Conservation (phyloP, 2,888 invertebrate species). For the Tiliacea citrago region DNA sequence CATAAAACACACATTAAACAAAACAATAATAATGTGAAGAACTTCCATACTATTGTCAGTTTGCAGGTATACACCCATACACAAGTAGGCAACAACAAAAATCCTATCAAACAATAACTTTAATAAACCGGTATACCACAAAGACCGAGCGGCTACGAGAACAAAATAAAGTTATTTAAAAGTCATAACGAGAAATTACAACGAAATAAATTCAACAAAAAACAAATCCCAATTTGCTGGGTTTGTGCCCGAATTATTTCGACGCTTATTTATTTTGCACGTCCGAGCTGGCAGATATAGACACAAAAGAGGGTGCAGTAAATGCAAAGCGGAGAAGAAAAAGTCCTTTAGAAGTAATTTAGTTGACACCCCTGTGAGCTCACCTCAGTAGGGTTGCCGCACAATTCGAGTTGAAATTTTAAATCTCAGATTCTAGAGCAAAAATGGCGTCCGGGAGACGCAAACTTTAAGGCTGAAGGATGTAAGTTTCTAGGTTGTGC, state of each 20-base stretch:
- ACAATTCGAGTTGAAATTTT: constrained; percentile 31
- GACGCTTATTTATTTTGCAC: constrained; percentile 54
- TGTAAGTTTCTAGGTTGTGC: not conserved
- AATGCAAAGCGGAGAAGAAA: constrained; percentile 40
- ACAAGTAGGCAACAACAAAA: no score
- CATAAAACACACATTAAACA: not conserved
- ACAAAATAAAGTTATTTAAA: constrained; percentile 48
- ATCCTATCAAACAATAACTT: no score
- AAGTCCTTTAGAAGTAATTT: constrained; percentile 52
- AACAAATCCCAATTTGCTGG: constrained; percentile 43
- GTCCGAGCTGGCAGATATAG: constrained; percentile 28
- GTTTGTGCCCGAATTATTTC: constrained; percentile 26
- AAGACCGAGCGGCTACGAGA: not conserved
- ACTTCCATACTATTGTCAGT: not conserved
- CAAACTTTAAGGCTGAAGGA: not conserved
- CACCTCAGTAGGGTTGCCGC: constrained; percentile 48
- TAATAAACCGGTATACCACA: no score
- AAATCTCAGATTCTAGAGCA: constrained; percentile 15
- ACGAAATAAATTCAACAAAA: constrained; percentile 38
- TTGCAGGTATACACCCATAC: not conserved
- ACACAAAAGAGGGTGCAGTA: constrained; percentile 49
- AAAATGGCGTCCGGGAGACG: constrained; percentile 6
- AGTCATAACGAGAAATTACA: constrained; percentile 31
- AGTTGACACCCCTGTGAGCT: constrained; percentile 28
- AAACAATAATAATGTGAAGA: not conserved